Evolutionary conservation across 2,113 vertebrate genomes (phyloP), one percentile per base, ranked within the genome.

Genomic region (Apaloderma vittatum): DNA sequence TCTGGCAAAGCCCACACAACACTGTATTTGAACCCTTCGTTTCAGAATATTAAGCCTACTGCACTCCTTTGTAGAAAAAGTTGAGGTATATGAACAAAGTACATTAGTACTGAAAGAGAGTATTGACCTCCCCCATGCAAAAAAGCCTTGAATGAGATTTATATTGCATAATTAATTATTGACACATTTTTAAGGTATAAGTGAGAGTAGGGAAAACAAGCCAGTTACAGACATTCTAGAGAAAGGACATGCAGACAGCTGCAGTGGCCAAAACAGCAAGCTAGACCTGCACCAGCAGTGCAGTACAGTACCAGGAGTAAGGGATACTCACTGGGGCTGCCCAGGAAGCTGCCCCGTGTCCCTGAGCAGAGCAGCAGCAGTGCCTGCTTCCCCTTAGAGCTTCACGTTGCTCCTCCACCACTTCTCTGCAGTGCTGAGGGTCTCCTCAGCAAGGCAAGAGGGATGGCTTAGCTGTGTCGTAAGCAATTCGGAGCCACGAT

Each of bases 321-420:
- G 11, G 9, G 32, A 45, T 40, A 8, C 8, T 13, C 30, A 29
- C 11, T 0, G 8, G 62, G n/a, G 21, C 49, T 40, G 30, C 15
- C 36, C 24, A 4, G 12, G 32, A 66, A 32, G 17, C 37, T 36
- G 36, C 20, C 30, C 30, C 5, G 1, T 30, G 65, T 24, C 67
- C n/a, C 59, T 21, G 27, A 40, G 27, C n/a, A 63, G 54, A 5
- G 23, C 37, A 49, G 20, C 11, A 78, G 15, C 19, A 51, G 5
- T 37, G 45, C 24, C 34, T 14, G 1, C 32, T 67, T 61, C 30
- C 23, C 43, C 22, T 23, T 15, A 23, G 19, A 48, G n/a, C 46
- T 54, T 24, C 37, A 32, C 5, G 8, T 27, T 2, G 0, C 46
- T 37, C 45, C 55, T 80, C 46, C 0, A 0, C 14, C 1, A 1